Base-by-base conservation (phyloP, 92 coral and sea anemone genomes). In the Porites lobata region DNA sequence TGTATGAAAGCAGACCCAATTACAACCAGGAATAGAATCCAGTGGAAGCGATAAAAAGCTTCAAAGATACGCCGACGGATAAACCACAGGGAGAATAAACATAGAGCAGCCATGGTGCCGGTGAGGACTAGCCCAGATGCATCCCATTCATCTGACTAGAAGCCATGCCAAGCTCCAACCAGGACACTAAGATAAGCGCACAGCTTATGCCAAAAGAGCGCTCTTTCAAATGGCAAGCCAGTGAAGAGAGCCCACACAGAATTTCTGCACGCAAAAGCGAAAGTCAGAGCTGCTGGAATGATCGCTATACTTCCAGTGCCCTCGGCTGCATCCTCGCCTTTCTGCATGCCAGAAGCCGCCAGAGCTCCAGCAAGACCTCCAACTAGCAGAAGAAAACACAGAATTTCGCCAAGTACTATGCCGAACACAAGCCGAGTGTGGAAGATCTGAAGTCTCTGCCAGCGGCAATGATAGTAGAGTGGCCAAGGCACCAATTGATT, bases 121-220 rank as follows among this genome's bases (percentile, higher is more conserved):
- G 86, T 88, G 24, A 93, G 80, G 7, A 77, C 72, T 0, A 93
- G 73, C 2, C 96, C 96, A 0, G 96, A 84, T 3, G n/a, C 80
- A 77, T 91, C 89, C 90, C 90, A 87, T 29, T 84, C 87, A 65
- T 65, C 64, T 3, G 94, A 87, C 38, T 91, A 91, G 62, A 68
- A 91, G 1, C 96, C 96, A 85, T 93, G 96, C 96, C 96, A 93
- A 4, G 88, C 90, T 0, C 94, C 96, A 13, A 88, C 92, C 7
- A 93, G 64, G 19, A 91, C 94, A 50, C 86, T 85, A 1, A 93
- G 91, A 52, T 93, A 91, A 6, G 96, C 94, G 66, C 94, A 91
- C 62, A 91, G 65, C 76, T 93, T 93, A 77, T 91, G 96, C 96
- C 96, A 93, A 43, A 81, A 82, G 50, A 93, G 66, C 69, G 96